Evolutionary conservation across 2,888 invertebrate species (phyloP), one percentile per base, ranked within the genome.

Genomic region (Anagyrus pseudococci): DNA sequence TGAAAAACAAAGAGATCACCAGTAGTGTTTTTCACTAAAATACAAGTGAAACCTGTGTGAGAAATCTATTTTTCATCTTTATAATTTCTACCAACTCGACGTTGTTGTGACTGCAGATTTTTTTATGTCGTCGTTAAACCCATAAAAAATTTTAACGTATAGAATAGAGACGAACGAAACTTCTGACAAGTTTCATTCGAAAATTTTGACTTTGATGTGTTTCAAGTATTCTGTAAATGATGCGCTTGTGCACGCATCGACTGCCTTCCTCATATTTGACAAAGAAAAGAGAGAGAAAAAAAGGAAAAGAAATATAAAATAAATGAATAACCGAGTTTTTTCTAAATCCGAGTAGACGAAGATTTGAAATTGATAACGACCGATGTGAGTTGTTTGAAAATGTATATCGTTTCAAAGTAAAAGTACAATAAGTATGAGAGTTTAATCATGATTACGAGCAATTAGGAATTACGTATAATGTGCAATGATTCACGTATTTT

Each of bases 251-350:
- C 20, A 26, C 53, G 56, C 44, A 53, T 48, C 37, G 47, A 48
- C 53, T 66, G 62, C 66, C 62, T 66, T 66, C 17, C 56, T 56
- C 58, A 40, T 52, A 33, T 62, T 59, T 59, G 22, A 65, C 4
- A 29, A 48, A 59, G 44, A 50, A 19, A 43, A 7, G 46, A 41
- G 15, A 41, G n/a, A 41, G 15, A 48, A 48, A 48, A 26, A 62
- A 57, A 58, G 44, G 47, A 62, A 64, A 48, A 23, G 33, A 55
- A 37, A 40, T 53, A 44, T 37, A 53, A 22, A 59, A 58, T 58
- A 44, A 52, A 20, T 15, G n/a, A 20, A 19, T 25, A 48, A 47
- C 17, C 47, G 17, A 43, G 43, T 17, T 6, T n/a, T 4, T 47
- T 61, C 15, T n/a, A n/a, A n/a, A n/a, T n/a, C n/a, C n/a, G n/a